These are phyloP conservation scores for Diabrotica virgifera DNA, from an alignment of 1,140 invertebrate genomes.

Conservation along the genomic window DNA sequence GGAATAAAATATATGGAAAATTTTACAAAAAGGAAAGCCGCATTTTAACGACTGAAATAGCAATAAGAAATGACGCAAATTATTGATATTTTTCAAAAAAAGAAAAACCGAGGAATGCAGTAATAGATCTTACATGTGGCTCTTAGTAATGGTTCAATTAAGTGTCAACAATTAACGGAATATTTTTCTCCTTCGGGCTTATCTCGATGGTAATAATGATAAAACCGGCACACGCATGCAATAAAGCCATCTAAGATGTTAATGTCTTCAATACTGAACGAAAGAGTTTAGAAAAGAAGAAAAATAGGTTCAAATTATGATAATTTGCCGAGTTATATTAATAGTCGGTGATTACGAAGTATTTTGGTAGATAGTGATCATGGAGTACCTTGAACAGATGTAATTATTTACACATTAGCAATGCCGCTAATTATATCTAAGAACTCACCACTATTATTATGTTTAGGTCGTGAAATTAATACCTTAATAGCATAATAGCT, in stretches of 20 bases:
- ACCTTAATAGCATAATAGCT: constrained; percentile 42
- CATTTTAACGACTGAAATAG: too few relatives aligned
- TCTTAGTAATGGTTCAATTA: too few relatives aligned
- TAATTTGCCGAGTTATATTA: constrained; percentile 39
- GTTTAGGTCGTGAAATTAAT: constrained; percentile 44
- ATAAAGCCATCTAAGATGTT: constrained; percentile 37
- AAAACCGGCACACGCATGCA: constrained; percentile 25
- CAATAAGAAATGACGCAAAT: too few relatives aligned
- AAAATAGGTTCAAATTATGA: constrained; percentile 34
- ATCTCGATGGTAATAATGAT: too few relatives aligned
- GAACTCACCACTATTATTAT: constrained; percentile 38
- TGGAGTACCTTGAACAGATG: constrained; percentile 39
- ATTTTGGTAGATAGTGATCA: constrained; percentile 40
- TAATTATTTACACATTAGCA: constrained; percentile 48
- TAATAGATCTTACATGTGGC: too few relatives aligned
- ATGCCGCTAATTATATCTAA: constrained; percentile 40
- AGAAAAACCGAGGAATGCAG: too few relatives aligned
- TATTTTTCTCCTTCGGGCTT: too few relatives aligned
- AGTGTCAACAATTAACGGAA: too few relatives aligned
- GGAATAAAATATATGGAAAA: too few relatives aligned
- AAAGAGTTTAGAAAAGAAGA: constrained; percentile 27
- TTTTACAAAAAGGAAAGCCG: too few relatives aligned
- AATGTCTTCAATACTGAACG: constrained; percentile 26
- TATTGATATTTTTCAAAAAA: too few relatives aligned
- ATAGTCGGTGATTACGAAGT: constrained; percentile 26